Evolutionary conservation across 2,888 invertebrate genomes (phyloP).

Genomic region (Gibbula magus): DNA sequence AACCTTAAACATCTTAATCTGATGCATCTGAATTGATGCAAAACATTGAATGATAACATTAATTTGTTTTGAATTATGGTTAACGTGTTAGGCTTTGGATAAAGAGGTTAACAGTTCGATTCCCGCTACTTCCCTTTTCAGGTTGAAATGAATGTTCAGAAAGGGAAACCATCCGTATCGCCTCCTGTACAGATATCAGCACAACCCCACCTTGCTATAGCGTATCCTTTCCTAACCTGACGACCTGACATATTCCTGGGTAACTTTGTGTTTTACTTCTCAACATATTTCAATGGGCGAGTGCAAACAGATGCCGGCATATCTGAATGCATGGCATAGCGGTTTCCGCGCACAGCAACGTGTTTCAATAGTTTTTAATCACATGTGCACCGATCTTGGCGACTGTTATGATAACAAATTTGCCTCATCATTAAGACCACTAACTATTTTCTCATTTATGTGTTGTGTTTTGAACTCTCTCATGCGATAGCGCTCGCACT

Average conservation of each 20-base stretch:
- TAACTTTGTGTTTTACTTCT: not conserved
- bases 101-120: constrained; percentile 64
- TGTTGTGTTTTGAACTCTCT: no score
- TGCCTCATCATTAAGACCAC: no score
- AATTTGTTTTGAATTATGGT: no score
- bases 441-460: no score
- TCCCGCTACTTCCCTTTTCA: constrained; percentile 62
- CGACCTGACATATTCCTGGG: not conserved
- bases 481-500: no score
- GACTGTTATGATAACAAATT: not conserved
- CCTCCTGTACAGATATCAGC: constrained; percentile 62
- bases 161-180: constrained; percentile 65
- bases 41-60: no score
- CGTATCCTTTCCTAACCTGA: constrained; percentile 54
- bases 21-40: no score
- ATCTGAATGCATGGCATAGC: constrained; percentile 5
- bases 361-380: constrained; percentile 1
- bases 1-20: no score
- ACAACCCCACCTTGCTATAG: constrained; percentile 55
- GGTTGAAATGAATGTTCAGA: constrained; percentile 69
- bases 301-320: constrained; percentile 13
- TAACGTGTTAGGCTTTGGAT: no score
- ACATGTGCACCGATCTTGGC: not conserved
- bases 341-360: constrained; percentile 5
- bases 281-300: not conserved